A percentile compares a stretch with the other conserved stretches of the same genome.
These are phyloP conservation scores for Spisula solida DNA, from an alignment of 2,888 invertebrate species.

Conservation along the genomic window DNA sequence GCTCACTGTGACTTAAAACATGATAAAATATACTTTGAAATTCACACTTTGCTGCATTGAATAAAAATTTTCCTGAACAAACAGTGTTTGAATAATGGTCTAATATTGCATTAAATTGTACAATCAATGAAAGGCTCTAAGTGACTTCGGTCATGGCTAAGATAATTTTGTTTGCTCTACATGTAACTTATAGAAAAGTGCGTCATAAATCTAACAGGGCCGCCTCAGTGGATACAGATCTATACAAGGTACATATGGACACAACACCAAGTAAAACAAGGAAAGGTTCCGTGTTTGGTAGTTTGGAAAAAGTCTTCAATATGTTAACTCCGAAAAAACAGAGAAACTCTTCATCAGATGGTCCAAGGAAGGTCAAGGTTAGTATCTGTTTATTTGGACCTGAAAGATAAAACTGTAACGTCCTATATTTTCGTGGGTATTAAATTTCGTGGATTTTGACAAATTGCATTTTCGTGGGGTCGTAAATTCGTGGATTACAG, in stretches of 20 bases:
- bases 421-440: no score
- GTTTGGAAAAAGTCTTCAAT: conserved; percentile 91
- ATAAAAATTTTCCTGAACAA: no score
- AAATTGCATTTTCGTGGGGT: no score
- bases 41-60: no score
- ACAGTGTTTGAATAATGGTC: not conserved
- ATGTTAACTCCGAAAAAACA: conserved; percentile 91
- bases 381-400: no score
- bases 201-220: conserved; percentile 77
- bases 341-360: conserved; percentile 80
- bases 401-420: no score
- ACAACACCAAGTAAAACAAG: conserved; percentile 85
- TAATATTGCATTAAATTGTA: not conserved
- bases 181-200: conserved; percentile 64
- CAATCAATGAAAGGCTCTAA: conserved; percentile 29
- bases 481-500: no score
- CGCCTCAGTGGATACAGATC: conserved; percentile 85
- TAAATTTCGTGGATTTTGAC: no score
- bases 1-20: no score
- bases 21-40: no score
- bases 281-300: conserved; percentile 90
- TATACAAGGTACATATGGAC: conserved; percentile 83
- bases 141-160: conserved; percentile 70
- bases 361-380: conserved; percentile 88
- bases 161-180: conserved; percentile 36